These are phyloP conservation scores for Pollenia labialis DNA, from an alignment of 2,888 invertebrate species.

Conservation along the genomic window DNA sequence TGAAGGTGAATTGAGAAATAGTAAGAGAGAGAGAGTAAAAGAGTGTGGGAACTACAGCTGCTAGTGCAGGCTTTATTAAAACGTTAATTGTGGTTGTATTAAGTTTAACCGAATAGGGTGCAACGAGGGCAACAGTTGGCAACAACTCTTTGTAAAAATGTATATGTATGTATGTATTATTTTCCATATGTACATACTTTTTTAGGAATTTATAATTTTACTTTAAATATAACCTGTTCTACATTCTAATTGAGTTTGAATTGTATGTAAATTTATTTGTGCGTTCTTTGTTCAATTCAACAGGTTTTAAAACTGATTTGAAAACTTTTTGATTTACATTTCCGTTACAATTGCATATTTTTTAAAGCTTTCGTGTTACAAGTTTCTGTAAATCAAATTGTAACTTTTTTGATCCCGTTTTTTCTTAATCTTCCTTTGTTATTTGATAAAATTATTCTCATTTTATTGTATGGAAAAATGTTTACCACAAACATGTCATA, in stretches of 20 bases:
- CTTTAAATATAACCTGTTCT: constrained; percentile 34
- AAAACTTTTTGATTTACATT: constrained; percentile 58
- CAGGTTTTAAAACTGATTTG: constrained; percentile 41
- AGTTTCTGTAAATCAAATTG: constrained; percentile 44
- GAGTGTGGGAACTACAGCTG: neutral
- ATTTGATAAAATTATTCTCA: constrained; percentile 1
- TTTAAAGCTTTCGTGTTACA: constrained; percentile 51
- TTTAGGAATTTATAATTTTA: constrained; percentile 35
- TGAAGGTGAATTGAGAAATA: neutral
- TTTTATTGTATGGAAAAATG: constrained; percentile 3
- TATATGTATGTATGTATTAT: too few relatives aligned
- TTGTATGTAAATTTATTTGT: neutral
- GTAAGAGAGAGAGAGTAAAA: neutral
- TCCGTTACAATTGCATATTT: constrained; percentile 39
- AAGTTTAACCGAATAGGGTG: neutral
- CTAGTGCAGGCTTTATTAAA: neutral
- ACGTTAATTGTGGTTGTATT: neutral
- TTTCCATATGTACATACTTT: neutral
- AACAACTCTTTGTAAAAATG: neutral
- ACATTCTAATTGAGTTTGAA: constrained; percentile 13
- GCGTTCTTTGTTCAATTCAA: constrained; percentile 42
- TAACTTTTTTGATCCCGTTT: constrained; percentile 25
- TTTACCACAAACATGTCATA: constrained; percentile 65
- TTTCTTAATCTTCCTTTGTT: neutral
- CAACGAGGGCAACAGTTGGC: constrained; percentile 26